A percentile compares a stretch with the other conserved stretches of the same genome.
Evolutionary conservation across 2,113 vertebrate species (phyloP).

Genomic region (Salvelinus sp.): DNA sequence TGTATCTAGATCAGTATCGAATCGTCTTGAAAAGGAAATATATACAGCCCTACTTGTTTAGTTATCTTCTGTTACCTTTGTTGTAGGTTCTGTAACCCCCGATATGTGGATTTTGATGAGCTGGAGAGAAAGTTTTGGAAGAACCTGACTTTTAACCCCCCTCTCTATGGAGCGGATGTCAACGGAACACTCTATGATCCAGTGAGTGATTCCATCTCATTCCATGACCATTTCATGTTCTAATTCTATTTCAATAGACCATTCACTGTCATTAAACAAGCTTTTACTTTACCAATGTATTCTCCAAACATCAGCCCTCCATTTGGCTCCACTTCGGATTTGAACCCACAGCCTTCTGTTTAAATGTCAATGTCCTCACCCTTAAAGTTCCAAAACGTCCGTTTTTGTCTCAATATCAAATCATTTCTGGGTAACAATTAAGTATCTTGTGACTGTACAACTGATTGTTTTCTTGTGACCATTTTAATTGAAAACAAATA

Average conservation of each 20-base stretch:
- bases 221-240: no score
- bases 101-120: slow-evolving; percentile 89
- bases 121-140: slow-evolving; percentile 98
- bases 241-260: no score
- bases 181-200: slow-evolving; percentile 91
- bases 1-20: no score
- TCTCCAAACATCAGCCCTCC: neutral
- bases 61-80: neutral
- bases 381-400: neutral
- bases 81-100: slow-evolving; percentile 87
- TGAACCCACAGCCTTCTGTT: neutral
- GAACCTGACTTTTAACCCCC: slow-evolving; percentile 94
- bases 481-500: no score
- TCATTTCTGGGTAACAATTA: no score
- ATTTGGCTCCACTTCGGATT: neutral
- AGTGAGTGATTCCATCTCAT: slow-evolving; percentile 66
- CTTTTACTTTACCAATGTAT: neutral
- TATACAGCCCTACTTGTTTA: no score
- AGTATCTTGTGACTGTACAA: no score
- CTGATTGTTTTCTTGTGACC: no score
- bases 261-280: neutral
- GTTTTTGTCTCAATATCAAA: no score
- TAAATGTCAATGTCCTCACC: neutral
- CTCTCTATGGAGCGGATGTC: slow-evolving; percentile 93
- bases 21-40: no score